Percentiles rank a stretch among this genome's conserved stretches.
Conservation (phyloP, 2,113 vertebrate genomes). For the Danio rerio region GRCz12tu NC_133196.1:24082501-24083000, state of each 20-base stretch:
- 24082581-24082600: conserved; percentile 26
- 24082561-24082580: conserved; percentile 8
- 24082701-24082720: not conserved
- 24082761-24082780: not conserved
- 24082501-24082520: not conserved
- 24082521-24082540: conserved; percentile 14
- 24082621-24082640: not conserved
- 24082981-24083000: not conserved
- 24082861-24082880: not conserved
- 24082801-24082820: not conserved
- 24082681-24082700: not conserved
- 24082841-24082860: not conserved
- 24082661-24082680: not conserved
- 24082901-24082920: not conserved
- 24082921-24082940: not conserved
- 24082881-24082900: not conserved
- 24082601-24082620: conserved; percentile 16
- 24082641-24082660: not conserved
- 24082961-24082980: not conserved
- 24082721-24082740: not conserved
- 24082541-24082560: conserved; percentile 7
- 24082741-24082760: not conserved
- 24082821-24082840: not conserved
- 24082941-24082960: not conserved
- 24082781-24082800: not conserved